phyloP scores from a whole-genome alignment of 2,797 vertebrate species.

The Halcyon smyrnensis region DNA sequence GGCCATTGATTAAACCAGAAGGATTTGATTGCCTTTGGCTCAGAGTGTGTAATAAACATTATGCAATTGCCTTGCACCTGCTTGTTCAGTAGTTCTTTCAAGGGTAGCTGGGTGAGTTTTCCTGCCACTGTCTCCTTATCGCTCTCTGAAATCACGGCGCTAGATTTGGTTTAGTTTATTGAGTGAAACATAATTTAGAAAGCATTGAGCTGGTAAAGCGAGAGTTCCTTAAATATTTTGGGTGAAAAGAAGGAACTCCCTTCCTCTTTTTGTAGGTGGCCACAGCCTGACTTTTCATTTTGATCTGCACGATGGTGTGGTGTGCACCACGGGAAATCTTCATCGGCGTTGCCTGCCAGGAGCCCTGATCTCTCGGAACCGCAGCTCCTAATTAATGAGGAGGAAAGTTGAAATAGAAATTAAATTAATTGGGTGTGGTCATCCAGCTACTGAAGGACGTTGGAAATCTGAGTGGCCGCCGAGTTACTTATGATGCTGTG shows the following conservation, averaged over 20 bases:
- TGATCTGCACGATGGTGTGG: rapidly evolving
- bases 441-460: neutral
- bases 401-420: conserved; percentile 14
- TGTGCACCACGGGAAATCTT: neutral
- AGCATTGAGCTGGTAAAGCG: neutral
- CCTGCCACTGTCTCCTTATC: neutral
- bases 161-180: neutral
- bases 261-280: neutral
- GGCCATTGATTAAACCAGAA: conserved; percentile 32
- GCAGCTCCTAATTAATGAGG: neutral
- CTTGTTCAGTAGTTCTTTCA: neutral
- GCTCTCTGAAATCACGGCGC: neutral
- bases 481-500: neutral
- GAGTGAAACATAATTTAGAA: neutral
- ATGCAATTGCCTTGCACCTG: conserved; percentile 15
- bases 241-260: neutral
- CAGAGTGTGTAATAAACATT: conserved; percentile 5
- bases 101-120: neutral
- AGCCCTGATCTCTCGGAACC: neutral
- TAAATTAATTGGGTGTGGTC: neutral
- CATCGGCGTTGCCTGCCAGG: neutral
- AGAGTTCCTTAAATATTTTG: neutral
- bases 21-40: conserved; percentile 28
- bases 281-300: neutral
- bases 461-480: rapidly evolving